A percentile compares a stretch with the other conserved stretches of the same genome.
phyloP scores from a whole-genome alignment of 2,113 vertebrate genomes.

The Malurus alboscapulatus region DNA sequence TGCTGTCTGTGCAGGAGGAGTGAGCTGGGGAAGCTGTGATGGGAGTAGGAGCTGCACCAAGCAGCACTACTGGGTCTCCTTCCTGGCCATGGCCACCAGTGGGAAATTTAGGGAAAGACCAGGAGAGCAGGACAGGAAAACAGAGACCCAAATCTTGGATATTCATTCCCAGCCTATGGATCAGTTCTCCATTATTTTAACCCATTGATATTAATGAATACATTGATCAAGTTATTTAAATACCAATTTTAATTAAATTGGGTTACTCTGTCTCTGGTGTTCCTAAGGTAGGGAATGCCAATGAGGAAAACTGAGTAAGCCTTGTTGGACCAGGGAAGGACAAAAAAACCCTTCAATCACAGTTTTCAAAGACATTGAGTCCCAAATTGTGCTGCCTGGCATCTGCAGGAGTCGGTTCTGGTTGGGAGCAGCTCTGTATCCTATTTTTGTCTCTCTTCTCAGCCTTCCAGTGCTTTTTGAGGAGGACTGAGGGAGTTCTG shows the following conservation, averaged over 20 bases:
- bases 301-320: neutral
- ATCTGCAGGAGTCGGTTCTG: neutral
- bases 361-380: neutral
- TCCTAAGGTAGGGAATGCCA: neutral
- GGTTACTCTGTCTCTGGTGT: neutral
- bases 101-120: neutral
- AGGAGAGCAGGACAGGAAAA: neutral
- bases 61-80: neutral
- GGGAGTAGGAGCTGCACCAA: neutral
- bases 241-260: neutral
- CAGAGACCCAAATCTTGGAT: neutral
- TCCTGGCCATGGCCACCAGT: neutral
- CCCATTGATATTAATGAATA: neutral
- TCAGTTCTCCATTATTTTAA: neutral
- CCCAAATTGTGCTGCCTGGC: neutral
- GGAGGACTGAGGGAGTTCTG: neutral
- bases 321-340: neutral
- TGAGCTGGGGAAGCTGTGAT: neutral
- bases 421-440: neutral
- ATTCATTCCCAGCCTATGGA: neutral
- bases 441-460: conserved; percentile 7
- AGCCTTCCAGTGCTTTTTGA: neutral
- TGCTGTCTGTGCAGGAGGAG: neutral
- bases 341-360: accelerated
- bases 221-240: neutral